Evolutionary conservation across 2,113 vertebrate genomes (phyloP).

Genomic region (Neopipo cinnamomea): DNA sequence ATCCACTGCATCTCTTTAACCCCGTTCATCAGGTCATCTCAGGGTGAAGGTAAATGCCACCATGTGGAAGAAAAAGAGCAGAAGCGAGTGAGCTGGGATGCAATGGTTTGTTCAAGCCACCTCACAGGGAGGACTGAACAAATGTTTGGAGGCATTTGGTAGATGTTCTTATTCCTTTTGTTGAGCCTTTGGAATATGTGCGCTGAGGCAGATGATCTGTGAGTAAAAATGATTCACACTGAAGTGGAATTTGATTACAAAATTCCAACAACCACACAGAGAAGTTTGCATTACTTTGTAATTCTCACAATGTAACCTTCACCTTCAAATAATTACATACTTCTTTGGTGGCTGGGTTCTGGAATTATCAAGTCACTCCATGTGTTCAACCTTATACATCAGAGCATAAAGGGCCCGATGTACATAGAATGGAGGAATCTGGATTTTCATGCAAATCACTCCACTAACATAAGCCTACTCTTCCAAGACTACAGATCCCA

Average conservation of each 20-base stretch:
- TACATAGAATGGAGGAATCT: neutral
- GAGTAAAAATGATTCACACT: constrained; percentile 24
- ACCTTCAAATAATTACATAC: neutral
- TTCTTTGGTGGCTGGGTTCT: neutral
- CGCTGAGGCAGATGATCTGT: neutral
- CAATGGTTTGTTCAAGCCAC: neutral
- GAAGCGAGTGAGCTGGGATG: neutral
- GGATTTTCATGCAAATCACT: neutral
- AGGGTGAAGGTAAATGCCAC: neutral
- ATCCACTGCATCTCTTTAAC: neutral
- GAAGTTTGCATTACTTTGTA: neutral
- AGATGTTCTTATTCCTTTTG: neutral
- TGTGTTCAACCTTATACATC: neutral
- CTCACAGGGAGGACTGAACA: neutral
- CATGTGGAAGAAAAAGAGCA: neutral
- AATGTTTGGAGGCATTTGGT: neutral
- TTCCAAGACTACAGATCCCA: neutral
- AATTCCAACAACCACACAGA: neutral
- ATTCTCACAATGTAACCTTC: neutral
- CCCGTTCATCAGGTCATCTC: rapidly evolving
- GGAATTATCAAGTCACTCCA: neutral
- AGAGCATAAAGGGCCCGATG: neutral
- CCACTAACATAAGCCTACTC: neutral
- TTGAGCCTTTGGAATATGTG: neutral
- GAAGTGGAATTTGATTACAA: neutral